Evolutionary conservation across 2,888 invertebrate genomes (phyloP).

Genomic region (Hydriomena furcata): DNA sequence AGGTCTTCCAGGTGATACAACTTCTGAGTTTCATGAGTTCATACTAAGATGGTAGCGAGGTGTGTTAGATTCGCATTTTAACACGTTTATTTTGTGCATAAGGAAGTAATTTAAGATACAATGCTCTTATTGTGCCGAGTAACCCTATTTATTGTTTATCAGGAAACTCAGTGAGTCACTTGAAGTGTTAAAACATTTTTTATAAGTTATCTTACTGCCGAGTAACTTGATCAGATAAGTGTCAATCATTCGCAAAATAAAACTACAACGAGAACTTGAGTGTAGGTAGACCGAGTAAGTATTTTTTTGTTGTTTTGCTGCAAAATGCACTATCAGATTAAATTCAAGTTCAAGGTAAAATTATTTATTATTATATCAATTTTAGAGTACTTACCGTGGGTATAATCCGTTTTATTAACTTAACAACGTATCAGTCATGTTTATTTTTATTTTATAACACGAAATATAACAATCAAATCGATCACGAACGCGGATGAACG

Average conservation of each 20-base stretch:
- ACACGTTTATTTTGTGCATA: conserved; percentile 41
- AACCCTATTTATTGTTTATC: conserved; percentile 36
- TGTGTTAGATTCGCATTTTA: conserved; percentile 33
- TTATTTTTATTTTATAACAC: not conserved
- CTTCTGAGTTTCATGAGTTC: conserved; percentile 14
- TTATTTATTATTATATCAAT: too few species aligned
- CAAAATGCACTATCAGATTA: not conserved
- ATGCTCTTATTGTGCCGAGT: conserved; percentile 36
- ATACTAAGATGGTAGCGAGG: conserved; percentile 17
- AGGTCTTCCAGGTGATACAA: conserved; percentile 12
- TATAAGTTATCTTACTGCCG: not conserved
- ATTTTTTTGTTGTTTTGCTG: not conserved
- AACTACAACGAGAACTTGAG: not conserved
- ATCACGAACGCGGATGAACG: conserved; percentile 21
- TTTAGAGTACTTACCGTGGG: conserved; percentile 29
- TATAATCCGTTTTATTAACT: conserved; percentile 24
- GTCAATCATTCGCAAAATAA: conserved; percentile 7
- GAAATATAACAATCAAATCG: conserved; percentile 3
- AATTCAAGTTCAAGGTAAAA: conserved; percentile 12
- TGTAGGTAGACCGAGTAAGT: not conserved
- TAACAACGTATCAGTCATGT: conserved; percentile 13
- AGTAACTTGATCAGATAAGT: conserved; percentile 4
- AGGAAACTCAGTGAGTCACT: conserved; percentile 13
- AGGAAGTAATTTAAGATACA: conserved; percentile 49
- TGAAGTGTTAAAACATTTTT: conserved; percentile 5